Evolutionary conservation across 2,888 invertebrate species (phyloP), one percentile per base, ranked within the genome.

Genomic region (Suillia variegata): DNA sequence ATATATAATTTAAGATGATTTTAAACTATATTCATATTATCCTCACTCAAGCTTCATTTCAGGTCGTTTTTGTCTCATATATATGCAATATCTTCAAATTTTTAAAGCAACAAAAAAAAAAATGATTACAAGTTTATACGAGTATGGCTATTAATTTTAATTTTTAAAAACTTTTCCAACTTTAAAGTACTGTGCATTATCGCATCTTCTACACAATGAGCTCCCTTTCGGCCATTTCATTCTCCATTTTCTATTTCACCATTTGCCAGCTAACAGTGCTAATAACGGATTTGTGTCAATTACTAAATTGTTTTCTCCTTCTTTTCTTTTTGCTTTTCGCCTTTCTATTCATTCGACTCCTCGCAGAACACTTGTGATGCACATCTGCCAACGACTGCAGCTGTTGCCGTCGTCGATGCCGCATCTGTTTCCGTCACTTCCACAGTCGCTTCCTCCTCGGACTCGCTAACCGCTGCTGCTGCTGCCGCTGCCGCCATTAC

Each of bases 331-430:
- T n/a, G 52, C 42, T 21, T 10, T 2, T 62, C 58, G 54, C 59
- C 51, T 54, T 61, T 56, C 26, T 65, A 60, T 61, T 54, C 31
- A 31, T 31, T 31, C 6, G 31, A 31, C 12, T 31, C 57, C 64
- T 68, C 47, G 45, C 66, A 71, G 70, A 70, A 69, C 62, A 71
- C 73, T 63, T 74, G 75, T 54, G 87, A 87, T 69, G 85, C 89
- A 73, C 92, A 93, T 82, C 85, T 94, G 70, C 92, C 91, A 73
- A 90, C 89, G 53, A 65, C 65, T 47, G 64, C 62, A 8, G 38
- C n/a, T n/a, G n/a, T n/a, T 13, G 38, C 38, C n/a, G 38, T n/a
- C n/a, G 38, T n/a, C 45, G 63, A n/a, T 12, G 42, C 17, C 34
- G 61, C 64, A 45, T 60, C 60, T 33, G 59, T 60, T 33, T 8